Conservation (phyloP, 2,888 invertebrate species). For the Thereva unica region DNA sequence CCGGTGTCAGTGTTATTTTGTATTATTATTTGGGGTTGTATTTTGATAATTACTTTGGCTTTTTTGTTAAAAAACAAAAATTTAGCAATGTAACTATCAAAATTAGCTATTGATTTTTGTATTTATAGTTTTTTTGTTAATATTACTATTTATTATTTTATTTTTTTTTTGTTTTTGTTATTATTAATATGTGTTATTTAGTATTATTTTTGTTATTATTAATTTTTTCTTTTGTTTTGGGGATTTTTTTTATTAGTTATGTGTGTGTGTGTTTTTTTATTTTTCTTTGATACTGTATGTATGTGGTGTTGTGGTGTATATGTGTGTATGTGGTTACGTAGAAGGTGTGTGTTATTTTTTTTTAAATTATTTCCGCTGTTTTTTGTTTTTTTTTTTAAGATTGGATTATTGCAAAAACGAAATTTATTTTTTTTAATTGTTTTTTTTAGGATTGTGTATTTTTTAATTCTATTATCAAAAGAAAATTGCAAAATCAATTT, state of each 20-base stretch:
- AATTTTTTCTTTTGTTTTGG: neutral
- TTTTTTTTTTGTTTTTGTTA: constrained; percentile 5
- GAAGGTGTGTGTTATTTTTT: no score
- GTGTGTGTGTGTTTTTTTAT: constrained; percentile 6
- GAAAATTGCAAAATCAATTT: no score
- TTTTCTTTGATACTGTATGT: constrained; percentile 20
- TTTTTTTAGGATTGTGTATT: no score
- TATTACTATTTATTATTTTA: neutral
- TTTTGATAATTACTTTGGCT: constrained; percentile 48
- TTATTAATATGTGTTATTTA: constrained; percentile 1
- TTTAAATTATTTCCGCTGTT: no score
- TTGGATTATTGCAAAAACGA: no score
- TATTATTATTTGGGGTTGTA: constrained; percentile 50
- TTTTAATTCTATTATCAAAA: no score
- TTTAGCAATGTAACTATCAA: no score
- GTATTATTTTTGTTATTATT: neutral
- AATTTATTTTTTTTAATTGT: no score
- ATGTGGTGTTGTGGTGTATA: constrained; percentile 5
- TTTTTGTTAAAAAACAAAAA: no score
- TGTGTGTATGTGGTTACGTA: neutral
- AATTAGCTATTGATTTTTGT: no score
- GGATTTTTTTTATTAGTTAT: constrained; percentile 4
- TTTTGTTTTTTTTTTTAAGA: no score
- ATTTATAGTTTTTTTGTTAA: neutral
- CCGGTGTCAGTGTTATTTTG: constrained; percentile 59